A percentile compares a stretch with the other conserved stretches of the same genome.
Conservation (phyloP, 2,888 invertebrate genomes). For the Arrhopalites spinosus region DNA sequence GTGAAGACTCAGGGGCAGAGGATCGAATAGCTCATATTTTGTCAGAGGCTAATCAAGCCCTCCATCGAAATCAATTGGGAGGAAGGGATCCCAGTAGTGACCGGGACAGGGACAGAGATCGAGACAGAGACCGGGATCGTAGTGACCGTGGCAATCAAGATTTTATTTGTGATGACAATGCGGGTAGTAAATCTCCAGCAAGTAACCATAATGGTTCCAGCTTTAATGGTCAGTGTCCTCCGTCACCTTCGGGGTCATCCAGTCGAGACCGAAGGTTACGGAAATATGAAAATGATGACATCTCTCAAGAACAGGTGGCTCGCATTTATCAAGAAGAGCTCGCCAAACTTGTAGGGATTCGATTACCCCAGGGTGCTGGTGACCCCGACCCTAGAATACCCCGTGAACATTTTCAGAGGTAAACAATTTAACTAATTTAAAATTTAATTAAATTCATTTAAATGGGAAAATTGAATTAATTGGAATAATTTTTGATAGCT, state of each 20-base stretch:
- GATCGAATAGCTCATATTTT: conserved; percentile 92
- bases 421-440: conserved; percentile 46
- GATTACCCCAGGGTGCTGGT: conserved; percentile 64
- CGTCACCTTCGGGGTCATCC: conserved; percentile 78
- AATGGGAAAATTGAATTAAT: neutral
- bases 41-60: conserved; percentile 87
- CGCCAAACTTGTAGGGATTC: conserved; percentile 84
- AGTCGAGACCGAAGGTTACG: conserved; percentile 75
- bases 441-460: neutral
- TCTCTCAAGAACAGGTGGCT: conserved; percentile 94
- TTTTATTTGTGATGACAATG: conserved; percentile 55
- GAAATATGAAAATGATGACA: conserved; percentile 90
- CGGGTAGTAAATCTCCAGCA: conserved; percentile 54
- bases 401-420: conserved; percentile 81
- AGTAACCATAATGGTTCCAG: conserved; percentile 53
- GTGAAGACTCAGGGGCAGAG: conserved; percentile 75
- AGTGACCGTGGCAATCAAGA: conserved; percentile 50
- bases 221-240: conserved; percentile 66
- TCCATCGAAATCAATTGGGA: conserved; percentile 59
- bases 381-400: conserved; percentile 54
- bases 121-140: neutral
- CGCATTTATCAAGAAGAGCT: conserved; percentile 88
- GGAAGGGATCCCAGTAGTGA: conserved; percentile 7
- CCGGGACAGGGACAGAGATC: neutral
- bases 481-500: conserved; percentile 58